Percentiles rank a stretch among this genome's conserved stretches.
phyloP scores from a whole-genome alignment of 2,797 vertebrate species.

The Scolopax rusticola region DNA sequence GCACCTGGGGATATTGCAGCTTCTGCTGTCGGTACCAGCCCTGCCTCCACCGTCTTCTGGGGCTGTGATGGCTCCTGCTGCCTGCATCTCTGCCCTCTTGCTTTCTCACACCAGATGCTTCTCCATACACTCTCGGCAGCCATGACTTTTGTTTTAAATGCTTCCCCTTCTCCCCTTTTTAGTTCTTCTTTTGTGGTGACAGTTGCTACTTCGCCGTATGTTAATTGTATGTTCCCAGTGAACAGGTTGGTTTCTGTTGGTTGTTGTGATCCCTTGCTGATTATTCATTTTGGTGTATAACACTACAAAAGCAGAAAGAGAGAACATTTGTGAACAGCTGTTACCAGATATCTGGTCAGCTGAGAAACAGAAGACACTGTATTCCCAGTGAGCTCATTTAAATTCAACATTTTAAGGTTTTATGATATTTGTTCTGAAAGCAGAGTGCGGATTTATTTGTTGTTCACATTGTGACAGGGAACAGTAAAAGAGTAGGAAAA shows the following conservation, averaged over 20 bases:
- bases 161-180: neutral
- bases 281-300: slow-evolving; percentile 45
- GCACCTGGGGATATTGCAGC: neutral
- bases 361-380: slow-evolving; percentile 19
- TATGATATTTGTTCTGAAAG: slow-evolving; percentile 48
- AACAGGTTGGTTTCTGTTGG: slow-evolving; percentile 31
- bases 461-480: slow-evolving; percentile 2
- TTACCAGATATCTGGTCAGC: slow-evolving; percentile 62
- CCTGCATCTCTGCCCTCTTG: neutral
- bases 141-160: neutral
- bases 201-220: neutral
- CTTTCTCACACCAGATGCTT: neutral
- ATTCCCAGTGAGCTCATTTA: slow-evolving; percentile 10
- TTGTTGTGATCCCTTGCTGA: neutral
- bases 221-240: slow-evolving; percentile 15
- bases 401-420: slow-evolving; percentile 24
- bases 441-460: slow-evolving; percentile 19
- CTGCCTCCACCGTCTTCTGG: fast-evolving
- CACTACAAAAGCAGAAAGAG: neutral
- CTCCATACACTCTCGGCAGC: fast-evolving
- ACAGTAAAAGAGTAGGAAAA: slow-evolving; percentile 12
- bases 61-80: neutral
- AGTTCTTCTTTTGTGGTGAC: slow-evolving; percentile 19
- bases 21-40: neutral
- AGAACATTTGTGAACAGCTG: slow-evolving; percentile 33